Percentiles rank a stretch among this genome's conserved stretches.
phyloP scores from a whole-genome alignment of 2,113 vertebrate genomes.

The Verasper variegatus region DNA sequence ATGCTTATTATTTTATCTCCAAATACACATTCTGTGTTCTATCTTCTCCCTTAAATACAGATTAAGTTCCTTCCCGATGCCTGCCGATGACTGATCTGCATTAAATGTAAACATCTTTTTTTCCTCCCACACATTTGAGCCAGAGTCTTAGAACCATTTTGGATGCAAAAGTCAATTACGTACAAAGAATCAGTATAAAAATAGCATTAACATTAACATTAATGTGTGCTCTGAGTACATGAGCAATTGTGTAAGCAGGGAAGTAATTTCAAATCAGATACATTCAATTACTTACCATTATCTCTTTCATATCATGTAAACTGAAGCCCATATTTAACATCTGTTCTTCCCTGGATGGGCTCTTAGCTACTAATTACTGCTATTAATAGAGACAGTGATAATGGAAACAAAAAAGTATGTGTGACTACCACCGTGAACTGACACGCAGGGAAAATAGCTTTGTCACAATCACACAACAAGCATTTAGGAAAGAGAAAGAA shows the following conservation, averaged over 20 bases:
- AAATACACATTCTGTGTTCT: neutral
- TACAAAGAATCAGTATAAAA: neutral
- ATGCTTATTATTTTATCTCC: conserved; percentile 3
- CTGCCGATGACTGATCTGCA: neutral
- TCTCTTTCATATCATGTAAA: neutral
- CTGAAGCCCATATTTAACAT: neutral
- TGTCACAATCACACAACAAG: too few relatives aligned
- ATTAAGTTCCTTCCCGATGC: neutral
- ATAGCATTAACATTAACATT: too few relatives aligned
- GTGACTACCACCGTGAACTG: neutral
- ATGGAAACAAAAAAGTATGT: neutral
- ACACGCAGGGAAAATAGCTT: neutral
- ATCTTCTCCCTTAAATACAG: neutral
- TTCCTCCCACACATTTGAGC: neutral
- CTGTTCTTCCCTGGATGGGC: neutral
- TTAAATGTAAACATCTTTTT: neutral
- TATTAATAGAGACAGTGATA: neutral
- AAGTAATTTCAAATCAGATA: neutral
- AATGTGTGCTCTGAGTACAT: neutral
- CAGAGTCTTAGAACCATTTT: neutral
- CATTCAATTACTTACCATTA: neutral
- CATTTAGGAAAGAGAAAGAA: neutral
- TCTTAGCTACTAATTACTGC: neutral
- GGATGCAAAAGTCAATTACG: neutral
- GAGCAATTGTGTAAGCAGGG: neutral